A percentile compares a stretch with the other conserved stretches of the same genome.
phyloP scores from a whole-genome alignment of 2,797 vertebrate species.

The Leucoraja ocellata region DNA sequence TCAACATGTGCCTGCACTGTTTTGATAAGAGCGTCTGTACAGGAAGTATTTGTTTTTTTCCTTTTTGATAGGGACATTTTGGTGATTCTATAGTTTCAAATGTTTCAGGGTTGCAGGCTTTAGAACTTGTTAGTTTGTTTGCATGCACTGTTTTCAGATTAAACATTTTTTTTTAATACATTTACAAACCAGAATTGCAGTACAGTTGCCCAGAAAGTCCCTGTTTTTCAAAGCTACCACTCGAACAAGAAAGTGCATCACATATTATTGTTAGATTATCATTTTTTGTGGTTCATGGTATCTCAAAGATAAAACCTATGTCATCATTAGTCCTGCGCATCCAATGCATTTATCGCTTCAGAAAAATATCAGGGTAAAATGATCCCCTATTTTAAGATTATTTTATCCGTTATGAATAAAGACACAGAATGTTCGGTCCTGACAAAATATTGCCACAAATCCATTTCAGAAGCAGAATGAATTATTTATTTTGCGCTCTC shows the following conservation, averaged over 20 bases:
- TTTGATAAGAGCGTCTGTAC: slow-evolving; percentile 30
- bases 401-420: not conserved
- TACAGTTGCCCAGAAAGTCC: not conserved
- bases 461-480: not conserved
- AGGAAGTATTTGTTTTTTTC: slow-evolving; percentile 31
- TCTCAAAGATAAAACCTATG: not conserved
- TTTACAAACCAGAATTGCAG: not conserved
- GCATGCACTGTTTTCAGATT: too few relatives aligned
- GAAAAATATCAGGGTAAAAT: not conserved
- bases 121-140: not conserved
- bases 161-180: not conserved
- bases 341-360: not conserved
- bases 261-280: not conserved
- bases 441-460: not conserved
- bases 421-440: slow-evolving; percentile 4
- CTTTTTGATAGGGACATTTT: not conserved
- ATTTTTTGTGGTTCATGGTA: not conserved
- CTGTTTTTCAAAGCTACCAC: not conserved
- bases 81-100: slow-evolving; percentile 8
- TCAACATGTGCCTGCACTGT: not conserved
- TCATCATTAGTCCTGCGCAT: not conserved
- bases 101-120: not conserved
- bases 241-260: not conserved
- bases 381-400: not conserved
- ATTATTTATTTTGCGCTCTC: not conserved